Base-by-base conservation (phyloP, 2,113 vertebrate species). In the Tricholaema leucomelas region DNA sequence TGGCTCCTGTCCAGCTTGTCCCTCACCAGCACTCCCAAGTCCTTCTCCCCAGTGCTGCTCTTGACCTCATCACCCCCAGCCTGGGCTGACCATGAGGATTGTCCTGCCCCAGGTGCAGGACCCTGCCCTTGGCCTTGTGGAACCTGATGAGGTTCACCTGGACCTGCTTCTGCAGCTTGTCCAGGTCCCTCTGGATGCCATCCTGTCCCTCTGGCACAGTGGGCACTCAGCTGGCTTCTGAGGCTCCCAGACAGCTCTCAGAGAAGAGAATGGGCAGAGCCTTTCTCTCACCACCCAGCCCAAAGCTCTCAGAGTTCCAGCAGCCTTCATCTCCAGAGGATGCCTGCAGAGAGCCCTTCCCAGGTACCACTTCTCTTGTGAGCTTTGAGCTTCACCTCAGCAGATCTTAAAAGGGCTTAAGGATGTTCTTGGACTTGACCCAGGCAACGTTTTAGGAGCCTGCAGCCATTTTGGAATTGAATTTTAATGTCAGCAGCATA, bases 391-490 rank as follows among this genome's bases (percentile, higher is more conserved):
- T 92, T 78, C 63, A 65, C 88, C 79, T 94, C 88, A 85, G 85
- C 72, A 54, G 56, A 54, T 92, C 82, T 50, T 88, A 56, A 94
- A 90, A 92, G 66, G 54, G 58, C 73, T 88, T 77, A 54, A 91
- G 54, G 90, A 69, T 54, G 80, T 88, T 92, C 83, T 78, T 95
- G 95, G 94, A 83, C 65, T 28, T 1, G 35, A 17, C 46, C 94
- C 94, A 96, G 82, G 16, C 23, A 86, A 44, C 6, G 3, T 90
- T 92, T 95, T 92, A 91, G 58, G 90, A 81, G 80, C 76, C 2
- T 4, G 61, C 73, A 86, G 85, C 94, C 94, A 91, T 94, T 83
- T 95, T 92, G 83, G 81, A 91, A 84, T 81, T 2, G 50, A 78
- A 38, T 65, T 94, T 91, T 88, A 40, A 81, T 65, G 70, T 81